Percentiles rank a stretch among this genome's conserved stretches.
Conservation (phyloP, 2,888 invertebrate species). For the Lasioglossum vierecki region DNA sequence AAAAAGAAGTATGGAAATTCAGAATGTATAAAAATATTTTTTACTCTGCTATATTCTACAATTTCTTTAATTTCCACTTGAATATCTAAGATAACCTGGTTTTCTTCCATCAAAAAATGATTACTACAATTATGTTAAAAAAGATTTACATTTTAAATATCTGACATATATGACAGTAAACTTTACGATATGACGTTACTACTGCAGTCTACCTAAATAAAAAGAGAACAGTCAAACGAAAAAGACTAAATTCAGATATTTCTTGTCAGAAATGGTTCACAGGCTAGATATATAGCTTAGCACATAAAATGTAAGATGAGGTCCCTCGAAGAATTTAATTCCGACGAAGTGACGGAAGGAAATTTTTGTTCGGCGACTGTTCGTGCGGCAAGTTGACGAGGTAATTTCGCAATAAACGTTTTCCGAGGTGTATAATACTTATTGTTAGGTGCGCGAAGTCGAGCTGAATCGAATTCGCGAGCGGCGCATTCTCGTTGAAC, state of each 20-base stretch:
- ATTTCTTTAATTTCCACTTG: background rate
- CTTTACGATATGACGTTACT: background rate
- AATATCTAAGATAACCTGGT: background rate
- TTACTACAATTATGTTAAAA: too few relatives aligned
- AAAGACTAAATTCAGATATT: background rate
- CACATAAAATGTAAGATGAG: background rate
- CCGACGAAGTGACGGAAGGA: background rate
- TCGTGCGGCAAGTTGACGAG: background rate
- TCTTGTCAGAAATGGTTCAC: background rate
- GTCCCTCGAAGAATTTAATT: background rate
- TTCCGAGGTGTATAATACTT: background rate
- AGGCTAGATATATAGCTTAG: background rate
- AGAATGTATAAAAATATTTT: background rate
- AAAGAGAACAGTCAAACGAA: background rate
- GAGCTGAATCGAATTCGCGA: slow-evolving; percentile 1
- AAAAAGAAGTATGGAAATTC: background rate
- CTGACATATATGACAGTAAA: background rate
- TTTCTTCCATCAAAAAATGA: background rate
- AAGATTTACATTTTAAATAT: background rate
- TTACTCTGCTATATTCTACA: background rate
- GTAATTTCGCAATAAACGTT: slow-evolving; percentile 9
- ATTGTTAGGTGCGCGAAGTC: slow-evolving; percentile 10
- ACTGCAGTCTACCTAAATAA: background rate
- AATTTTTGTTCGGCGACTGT: background rate
- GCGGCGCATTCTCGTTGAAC: background rate